Evolutionary conservation across 1,140 invertebrate species (phyloP).

Genomic region (Paramacrobiotus metropolitanus): DNA sequence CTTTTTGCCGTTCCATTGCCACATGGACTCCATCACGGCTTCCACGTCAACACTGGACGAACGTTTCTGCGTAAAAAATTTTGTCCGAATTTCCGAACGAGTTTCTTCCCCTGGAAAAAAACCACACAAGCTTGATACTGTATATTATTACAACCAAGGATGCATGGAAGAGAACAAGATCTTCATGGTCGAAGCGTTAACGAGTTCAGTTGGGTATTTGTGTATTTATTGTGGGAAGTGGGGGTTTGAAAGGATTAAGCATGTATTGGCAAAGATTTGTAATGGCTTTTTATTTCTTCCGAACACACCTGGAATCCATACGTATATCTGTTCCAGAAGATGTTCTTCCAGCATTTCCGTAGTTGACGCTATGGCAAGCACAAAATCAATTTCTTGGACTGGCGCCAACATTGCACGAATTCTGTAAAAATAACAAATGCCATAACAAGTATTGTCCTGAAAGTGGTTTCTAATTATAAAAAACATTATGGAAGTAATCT

Average conservation of each 20-base stretch:
- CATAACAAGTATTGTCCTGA: background rate
- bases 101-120: background rate
- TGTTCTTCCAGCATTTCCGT: background rate
- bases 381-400: background rate
- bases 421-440: background rate
- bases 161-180: too few relatives aligned
- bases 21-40: background rate
- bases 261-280: too few relatives aligned
- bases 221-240: too few relatives aligned
- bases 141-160: too few relatives aligned
- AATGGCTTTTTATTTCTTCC: too few relatives aligned
- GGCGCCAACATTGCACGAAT: background rate
- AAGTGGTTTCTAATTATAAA: background rate
- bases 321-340: slow-evolving; percentile 2
- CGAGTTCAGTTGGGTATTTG: too few relatives aligned
- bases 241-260: too few relatives aligned
- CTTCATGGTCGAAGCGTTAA: too few relatives aligned
- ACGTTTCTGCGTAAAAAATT: background rate
- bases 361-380: background rate
- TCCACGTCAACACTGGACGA: background rate
- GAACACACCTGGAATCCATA: background rate
- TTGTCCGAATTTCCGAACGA: background rate
- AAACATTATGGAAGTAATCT: background rate
- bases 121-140: too few relatives aligned
- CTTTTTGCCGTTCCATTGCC: background rate